phyloP scores from a whole-genome alignment of 2,113 vertebrate species.

The Bungarus multicinctus region DNA sequence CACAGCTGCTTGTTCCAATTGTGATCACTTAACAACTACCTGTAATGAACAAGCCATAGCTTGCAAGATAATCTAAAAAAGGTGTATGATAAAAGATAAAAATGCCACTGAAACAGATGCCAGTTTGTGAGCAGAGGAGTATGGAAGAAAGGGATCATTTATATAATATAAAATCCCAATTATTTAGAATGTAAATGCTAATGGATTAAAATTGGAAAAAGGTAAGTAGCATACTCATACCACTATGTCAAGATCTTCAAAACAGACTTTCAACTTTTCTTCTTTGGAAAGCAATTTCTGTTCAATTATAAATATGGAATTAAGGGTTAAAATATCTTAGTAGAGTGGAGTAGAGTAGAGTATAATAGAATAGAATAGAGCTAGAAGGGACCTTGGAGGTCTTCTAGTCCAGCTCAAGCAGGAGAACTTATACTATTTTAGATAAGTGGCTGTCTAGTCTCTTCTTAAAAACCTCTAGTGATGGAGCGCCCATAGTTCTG shows the following conservation, averaged over 20 bases:
- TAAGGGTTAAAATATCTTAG: background rate
- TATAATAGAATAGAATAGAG: too few relatives aligned
- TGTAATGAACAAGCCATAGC: background rate
- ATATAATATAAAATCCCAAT: background rate
- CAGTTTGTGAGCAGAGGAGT: background rate
- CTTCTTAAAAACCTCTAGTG: too few relatives aligned
- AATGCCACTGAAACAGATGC: background rate
- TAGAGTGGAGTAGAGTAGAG: too few relatives aligned
- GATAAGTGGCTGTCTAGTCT: too few relatives aligned
- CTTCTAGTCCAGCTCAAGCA: too few relatives aligned
- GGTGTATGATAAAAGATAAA: background rate
- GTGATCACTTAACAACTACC: background rate
- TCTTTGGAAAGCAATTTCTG: background rate
- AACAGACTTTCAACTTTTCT: background rate
- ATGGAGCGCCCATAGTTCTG: too few relatives aligned
- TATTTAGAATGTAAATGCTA: background rate
- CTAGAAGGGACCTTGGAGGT: too few relatives aligned
- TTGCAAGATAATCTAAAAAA: background rate
- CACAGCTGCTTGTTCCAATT: background rate
- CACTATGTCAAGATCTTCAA: background rate
- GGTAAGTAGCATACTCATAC: background rate
- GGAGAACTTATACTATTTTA: too few relatives aligned
- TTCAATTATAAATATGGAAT: background rate
- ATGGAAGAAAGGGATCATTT: background rate
- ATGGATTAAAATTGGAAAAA: background rate